A percentile compares a stretch with the other conserved stretches of the same genome.
Evolutionary conservation across 2,888 invertebrate species (phyloP).

Genomic region (Caenorhabditis sp.): DNA sequence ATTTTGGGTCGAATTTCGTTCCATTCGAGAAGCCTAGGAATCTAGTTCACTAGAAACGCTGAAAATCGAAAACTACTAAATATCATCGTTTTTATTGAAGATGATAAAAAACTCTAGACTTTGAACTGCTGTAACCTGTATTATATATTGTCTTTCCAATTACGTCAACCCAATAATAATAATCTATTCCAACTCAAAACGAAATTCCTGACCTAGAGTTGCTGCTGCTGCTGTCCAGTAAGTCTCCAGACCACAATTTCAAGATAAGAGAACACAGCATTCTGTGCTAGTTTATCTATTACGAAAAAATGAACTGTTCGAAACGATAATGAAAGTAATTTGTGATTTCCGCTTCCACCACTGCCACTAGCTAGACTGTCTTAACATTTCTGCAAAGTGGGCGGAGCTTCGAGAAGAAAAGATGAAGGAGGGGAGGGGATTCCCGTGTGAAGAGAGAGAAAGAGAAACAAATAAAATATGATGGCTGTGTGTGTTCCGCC

Average conservation of each 20-base stretch:
- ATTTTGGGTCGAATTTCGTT: too few relatives aligned
- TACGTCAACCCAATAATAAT: not conserved
- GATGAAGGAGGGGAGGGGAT: not conserved
- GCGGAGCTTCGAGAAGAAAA: slow-evolving; percentile 7
- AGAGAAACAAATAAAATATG: slow-evolving; percentile 55
- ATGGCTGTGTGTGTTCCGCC: slow-evolving; percentile 54
- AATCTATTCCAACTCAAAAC: too few relatives aligned
- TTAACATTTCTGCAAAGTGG: slow-evolving; percentile 14
- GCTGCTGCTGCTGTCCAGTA: not conserved
- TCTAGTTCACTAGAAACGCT: too few relatives aligned
- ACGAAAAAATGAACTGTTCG: not conserved
- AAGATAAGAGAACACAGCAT: slow-evolving; percentile 23
- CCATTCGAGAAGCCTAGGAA: too few relatives aligned
- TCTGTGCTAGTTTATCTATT: slow-evolving; percentile 12
- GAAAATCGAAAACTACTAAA: too few relatives aligned
- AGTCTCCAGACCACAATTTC: slow-evolving; percentile 1
- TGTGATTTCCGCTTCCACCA: slow-evolving; percentile 9
- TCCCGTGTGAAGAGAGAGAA: not conserved
- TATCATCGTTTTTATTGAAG: not conserved
- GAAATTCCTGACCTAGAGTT: slow-evolving; percentile 1
- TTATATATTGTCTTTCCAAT: not conserved
- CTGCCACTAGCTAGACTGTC: slow-evolving; percentile 21
- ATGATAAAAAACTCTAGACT: not conserved
- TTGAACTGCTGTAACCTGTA: slow-evolving; percentile 3
- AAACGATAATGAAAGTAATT: slow-evolving; percentile 16